Evolutionary conservation across 2,888 invertebrate genomes (phyloP), one percentile per base, ranked within the genome.

Genomic region (Marasmarcha lunaedactyla): DNA sequence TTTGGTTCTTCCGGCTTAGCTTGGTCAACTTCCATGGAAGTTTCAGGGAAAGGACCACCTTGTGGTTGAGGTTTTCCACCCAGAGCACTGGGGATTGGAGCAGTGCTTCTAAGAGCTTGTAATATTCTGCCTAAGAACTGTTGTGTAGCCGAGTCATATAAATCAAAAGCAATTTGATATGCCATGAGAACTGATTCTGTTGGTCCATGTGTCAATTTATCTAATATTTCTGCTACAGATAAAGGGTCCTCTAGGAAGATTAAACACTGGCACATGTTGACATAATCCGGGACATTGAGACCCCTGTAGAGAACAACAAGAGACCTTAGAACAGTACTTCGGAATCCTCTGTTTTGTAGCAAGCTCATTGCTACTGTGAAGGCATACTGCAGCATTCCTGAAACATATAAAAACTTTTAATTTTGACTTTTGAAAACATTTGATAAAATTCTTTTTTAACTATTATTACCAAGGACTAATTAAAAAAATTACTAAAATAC

Each of bases 81-180:
- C 10, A 92, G 74, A 1, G 92, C 89, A 42, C 89, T 87, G 3
- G 94, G 93, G 45, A 93, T 89, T 0, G 94, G 94, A 14, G 94
- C 93, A 11, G 93, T 93, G 36, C 89, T 88, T 54, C 91, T 87
- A 5, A 97, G 76, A 12, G 94, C 93, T 63, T 93, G 91, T 47
- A 95, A 72, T 7, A 97, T 94, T 52, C 93, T 88, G 7, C 92
- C 92, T 38, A 99, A 85, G 70, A 98, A 98, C 67, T 98, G 97
- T 73, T 99, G 99, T 1, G 98, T 98, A 0, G 98, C 99, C 33
- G 97, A 97, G 71, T 99, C 99, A 65, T 99, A 99, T 52, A 99
- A 87, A 85, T 99, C 99, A 79, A 99, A 99, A 0, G 92, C 97
- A 56, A 99, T 97, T 83, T 99, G 99, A 76, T 97, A 99, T 0